Base-by-base conservation (phyloP, 2,888 invertebrate species). In the Biston betularia region DNA sequence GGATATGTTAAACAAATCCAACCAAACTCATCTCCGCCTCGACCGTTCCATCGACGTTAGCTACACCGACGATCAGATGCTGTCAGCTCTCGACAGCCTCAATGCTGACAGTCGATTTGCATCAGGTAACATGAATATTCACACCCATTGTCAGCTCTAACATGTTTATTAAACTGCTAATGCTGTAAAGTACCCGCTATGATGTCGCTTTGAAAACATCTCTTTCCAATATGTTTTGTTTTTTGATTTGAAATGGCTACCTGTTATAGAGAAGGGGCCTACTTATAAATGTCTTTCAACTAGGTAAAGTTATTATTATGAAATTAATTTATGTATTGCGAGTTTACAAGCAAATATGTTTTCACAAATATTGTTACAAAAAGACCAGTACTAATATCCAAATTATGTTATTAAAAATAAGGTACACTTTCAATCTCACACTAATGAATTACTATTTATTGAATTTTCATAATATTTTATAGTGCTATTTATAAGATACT, bases 61-160 rank as follows among this genome's bases (percentile, higher is more conserved):
- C 75, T 92, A 88, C 84, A 90, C 92, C 0, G 93, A 93, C 6
- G 93, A 93, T 45, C 92, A 92, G 75, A 89, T 93, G 89, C 81
- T 93, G 44, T 85, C 86, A 0, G 89, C 88, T 0, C 81, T 93
- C 0, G 92, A 93, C 75, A 88, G 79, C 63, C 82, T 93, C 33
- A 88, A 89, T 44, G 80, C 87, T 0, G 92, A 93, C 72, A 84
- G 82, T 56, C 79, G 84, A 42, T 93, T 92, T 70, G 77, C 83
- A 9, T 81, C 84, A 76, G 92, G 93, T 92, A 63, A 73, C 33
- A 14, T 10, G 6, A 15, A 42, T 42, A 55, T 44, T 55, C 42
- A 15, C 2, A 34, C 10, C 45, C 52, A 9, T 34, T 50, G 11
- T 44, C 44, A 9, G 12, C 40, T 50, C 53, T 46, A 15, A 46